Percentiles rank a stretch among this genome's conserved stretches.
These are phyloP conservation scores for Poeciliopsis prolifica DNA, from an alignment of 2,113 vertebrate genomes.

Conservation along the genomic window DNA sequence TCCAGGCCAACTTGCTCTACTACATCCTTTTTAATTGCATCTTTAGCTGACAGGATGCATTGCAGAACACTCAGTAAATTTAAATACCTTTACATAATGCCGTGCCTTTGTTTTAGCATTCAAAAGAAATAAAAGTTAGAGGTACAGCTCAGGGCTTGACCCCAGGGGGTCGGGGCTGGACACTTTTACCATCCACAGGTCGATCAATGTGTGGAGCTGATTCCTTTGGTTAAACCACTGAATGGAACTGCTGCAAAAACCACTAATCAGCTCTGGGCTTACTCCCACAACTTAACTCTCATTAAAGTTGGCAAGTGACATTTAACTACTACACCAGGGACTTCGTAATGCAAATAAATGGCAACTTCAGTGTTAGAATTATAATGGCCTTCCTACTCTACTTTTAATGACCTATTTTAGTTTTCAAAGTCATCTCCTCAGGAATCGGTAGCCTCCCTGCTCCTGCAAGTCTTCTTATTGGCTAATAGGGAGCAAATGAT, in stretches of 20 bases:
- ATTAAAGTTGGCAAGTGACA: constrained; percentile 79
- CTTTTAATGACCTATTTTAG: constrained; percentile 79
- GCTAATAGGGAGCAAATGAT: constrained; percentile 71
- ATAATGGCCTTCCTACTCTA: constrained; percentile 73
- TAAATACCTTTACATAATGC: constrained; percentile 19
- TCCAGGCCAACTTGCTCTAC: background rate
- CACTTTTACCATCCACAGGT: constrained; percentile 38
- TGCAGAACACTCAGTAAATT: constrained; percentile 25
- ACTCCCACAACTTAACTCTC: constrained; percentile 68
- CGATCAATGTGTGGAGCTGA: constrained; percentile 49
- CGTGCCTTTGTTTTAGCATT: constrained; percentile 30
- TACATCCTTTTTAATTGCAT: constrained; percentile 13
- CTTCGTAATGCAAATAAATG: constrained; percentile 77
- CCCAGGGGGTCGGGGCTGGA: constrained; percentile 15
- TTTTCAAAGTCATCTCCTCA: constrained; percentile 77
- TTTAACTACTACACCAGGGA: constrained; percentile 74
- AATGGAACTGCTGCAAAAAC: constrained; percentile 59
- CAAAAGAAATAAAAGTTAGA: constrained; percentile 45
- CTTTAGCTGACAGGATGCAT: constrained; percentile 13
- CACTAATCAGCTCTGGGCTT: constrained; percentile 66
- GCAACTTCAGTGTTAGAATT: constrained; percentile 73
- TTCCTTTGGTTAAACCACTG: constrained; percentile 51
- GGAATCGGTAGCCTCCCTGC: constrained; percentile 52
- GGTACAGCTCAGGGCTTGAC: constrained; percentile 14
- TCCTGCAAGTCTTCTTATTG: constrained; percentile 64